Evolutionary conservation across 2,888 invertebrate species (phyloP).

Genomic region (Drosophila melanosoma): DNA sequence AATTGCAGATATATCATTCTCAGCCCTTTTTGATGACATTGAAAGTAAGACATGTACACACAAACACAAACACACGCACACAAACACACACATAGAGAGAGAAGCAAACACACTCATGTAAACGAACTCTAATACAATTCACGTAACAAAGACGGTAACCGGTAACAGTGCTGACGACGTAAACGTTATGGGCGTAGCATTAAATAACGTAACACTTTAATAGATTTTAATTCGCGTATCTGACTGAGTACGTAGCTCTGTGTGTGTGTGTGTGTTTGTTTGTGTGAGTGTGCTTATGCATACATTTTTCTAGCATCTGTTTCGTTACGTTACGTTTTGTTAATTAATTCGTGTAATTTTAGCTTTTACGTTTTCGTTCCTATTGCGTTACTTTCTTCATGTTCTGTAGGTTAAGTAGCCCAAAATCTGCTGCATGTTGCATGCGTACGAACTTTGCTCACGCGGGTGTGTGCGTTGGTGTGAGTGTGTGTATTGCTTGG

Average conservation of each 20-base stretch:
- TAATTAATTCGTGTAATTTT: conserved; percentile 18
- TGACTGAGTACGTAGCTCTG: conserved; percentile 9
- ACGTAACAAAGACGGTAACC: conserved; percentile 64
- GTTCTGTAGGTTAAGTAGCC: conserved; percentile 77
- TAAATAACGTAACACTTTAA: conserved; percentile 57
- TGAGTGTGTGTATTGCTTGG: conserved; percentile 30
- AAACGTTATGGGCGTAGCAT: conserved; percentile 52
- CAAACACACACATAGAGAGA: conserved; percentile 1
- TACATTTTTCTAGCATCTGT: conserved; percentile 27
- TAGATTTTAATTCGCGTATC: conserved; percentile 35
- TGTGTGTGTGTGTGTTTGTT: conserved; percentile 13
- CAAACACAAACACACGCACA: conserved; percentile 16
- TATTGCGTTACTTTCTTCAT: conserved; percentile 49
- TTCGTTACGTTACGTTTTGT: conserved; percentile 9
- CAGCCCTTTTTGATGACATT: conserved; percentile 85
- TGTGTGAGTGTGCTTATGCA: conserved; percentile 14
- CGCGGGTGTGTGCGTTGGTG: conserved; percentile 6
- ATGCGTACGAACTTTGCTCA: conserved; percentile 29
- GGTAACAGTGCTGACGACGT: conserved; percentile 53
- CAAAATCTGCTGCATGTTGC: conserved; percentile 69
- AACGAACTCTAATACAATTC: conserved; percentile 55
- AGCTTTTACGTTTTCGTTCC: conserved; percentile 14
- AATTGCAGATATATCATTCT: conserved; percentile 81
- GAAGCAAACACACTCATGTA: conserved; percentile 25
- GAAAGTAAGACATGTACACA: conserved; percentile 73